Base-by-base conservation (phyloP, 2,113 vertebrate genomes). In the Xenus cinereus region DNA sequence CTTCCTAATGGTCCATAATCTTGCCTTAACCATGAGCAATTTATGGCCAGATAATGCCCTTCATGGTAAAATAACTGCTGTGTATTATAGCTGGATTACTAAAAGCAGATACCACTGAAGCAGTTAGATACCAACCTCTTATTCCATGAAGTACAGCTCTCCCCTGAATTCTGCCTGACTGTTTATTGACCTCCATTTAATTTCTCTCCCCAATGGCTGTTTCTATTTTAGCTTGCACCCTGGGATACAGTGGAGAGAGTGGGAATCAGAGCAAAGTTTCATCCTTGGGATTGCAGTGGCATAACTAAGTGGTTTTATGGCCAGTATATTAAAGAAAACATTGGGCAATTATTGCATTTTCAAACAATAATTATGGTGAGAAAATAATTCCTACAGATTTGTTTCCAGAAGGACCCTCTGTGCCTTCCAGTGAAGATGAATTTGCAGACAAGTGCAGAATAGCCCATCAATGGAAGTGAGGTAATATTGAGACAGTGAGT, bases 181-280 rank as follows among this genome's bases (percentile, higher is more conserved):
- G 15, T 72, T 91, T 83, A 72, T 27, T 72, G 74, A 46, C 35
- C 37, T 75, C 22, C 54, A 64, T 41, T 89, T 87, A 46, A 85
- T 64, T 84, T 62, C 35, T 26, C 60, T 89, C 37, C 56, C 63
- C 57, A 54, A 5, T 62, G 84, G 35, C 45, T 83, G 23, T 48
- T 92, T 89, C 86, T 82, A 7, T 73, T 87, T 85, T 56, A 83
- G 33, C 18, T 79, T 77, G 20, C 46, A 53, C 12, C 18, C 27
- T 78, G 39, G 22, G 14, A 63, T 43, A 10, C 68, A 76, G 35
- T 17, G 64, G 23, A 82, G 27, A 88, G 75, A 63, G n/a, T 41
- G n/a, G 30, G 76, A 96, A 92, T 84, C 14, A n/a, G 93, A 89
- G 87, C 43, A 91, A 92, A 93, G 72, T 74, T 84, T 73, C 59